phyloP scores from a whole-genome alignment of 2,797 vertebrate species.

The Sebastes ruberrimus region DNA sequence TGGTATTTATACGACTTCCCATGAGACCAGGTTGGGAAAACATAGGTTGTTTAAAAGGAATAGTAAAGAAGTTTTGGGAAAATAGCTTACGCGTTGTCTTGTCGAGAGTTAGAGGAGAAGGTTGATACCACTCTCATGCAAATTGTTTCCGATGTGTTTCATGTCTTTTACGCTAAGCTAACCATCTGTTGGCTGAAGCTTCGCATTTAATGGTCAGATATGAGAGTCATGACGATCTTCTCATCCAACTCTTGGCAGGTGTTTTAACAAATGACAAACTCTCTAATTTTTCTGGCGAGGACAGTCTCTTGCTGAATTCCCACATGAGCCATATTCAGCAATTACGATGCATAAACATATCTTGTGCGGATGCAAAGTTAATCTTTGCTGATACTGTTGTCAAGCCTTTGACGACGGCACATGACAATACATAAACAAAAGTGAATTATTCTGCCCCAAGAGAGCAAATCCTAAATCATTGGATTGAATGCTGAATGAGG shows the following conservation, averaged over 20 bases:
- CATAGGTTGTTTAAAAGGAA: background rate
- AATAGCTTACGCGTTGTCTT: background rate
- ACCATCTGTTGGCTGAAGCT: background rate
- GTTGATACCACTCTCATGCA: background rate
- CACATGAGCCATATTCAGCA: background rate
- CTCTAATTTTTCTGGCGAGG: background rate
- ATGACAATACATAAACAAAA: conserved; percentile 16
- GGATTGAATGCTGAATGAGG: background rate
- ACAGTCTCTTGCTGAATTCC: background rate
- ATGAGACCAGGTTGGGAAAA: background rate
- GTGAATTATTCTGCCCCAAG: background rate
- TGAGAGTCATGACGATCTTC: background rate
- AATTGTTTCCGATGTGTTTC: background rate
- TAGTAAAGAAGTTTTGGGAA: background rate
- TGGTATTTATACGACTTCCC: too few species aligned
- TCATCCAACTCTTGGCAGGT: background rate
- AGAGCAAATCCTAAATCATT: background rate
- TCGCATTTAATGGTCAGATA: background rate
- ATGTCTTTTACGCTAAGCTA: background rate
- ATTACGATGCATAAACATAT: background rate
- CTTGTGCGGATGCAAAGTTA: background rate
- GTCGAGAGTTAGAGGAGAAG: background rate
- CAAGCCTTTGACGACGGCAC: background rate
- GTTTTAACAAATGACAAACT: background rate
- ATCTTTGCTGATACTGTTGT: conserved; percentile 1